Evolutionary conservation across 2,888 invertebrate genomes (phyloP), one percentile per base, ranked within the genome.

Genomic region (Apamea anceps): DNA sequence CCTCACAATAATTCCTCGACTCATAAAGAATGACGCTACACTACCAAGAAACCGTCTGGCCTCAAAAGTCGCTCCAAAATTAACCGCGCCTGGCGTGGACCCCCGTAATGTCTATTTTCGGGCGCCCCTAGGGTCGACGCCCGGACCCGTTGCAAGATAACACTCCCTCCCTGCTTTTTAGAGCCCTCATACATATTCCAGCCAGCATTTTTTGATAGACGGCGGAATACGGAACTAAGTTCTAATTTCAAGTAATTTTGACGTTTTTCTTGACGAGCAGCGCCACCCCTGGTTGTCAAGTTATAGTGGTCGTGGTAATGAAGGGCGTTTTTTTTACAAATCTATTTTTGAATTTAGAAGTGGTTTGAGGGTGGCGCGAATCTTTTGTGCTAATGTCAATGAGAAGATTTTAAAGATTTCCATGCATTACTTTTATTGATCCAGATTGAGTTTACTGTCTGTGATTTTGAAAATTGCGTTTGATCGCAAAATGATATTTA

Each of bases 41-140:
- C 2, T 81, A 75, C 79, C 48, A 72, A 80, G 85, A 81, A 82
- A 18, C 45, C 51, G 77, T 68, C 70, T 85, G 89, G 85, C 88
- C 90, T 85, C 87, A 90, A 89, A 87, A 86, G 77, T 42, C 73
- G 85, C 71, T 88, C 89, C 90, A 87, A 90, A 91, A 85, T 88
- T 89, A 92, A 78, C 83, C 75, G 42, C 84, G 87, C 6, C 86
- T 70, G 68, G 21, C 73, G 76, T 82, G 84, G 92, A 92, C 92
- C 92, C 92, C 92, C 92, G 91, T 91, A 84, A 89, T 79, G 87
- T 85, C 91, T 93, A 93, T 93, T 92, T 92, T 82, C 73, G 91
- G 75, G 77, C 91, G 77, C 91, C 91, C 91, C 87, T 91, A 89
- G 87, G 92, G 93, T 93, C 92, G 90, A 85, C 81, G 93, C 81